Evolutionary conservation across 2,888 invertebrate species (phyloP).

Genomic region (Drosophila rellima): DNA sequence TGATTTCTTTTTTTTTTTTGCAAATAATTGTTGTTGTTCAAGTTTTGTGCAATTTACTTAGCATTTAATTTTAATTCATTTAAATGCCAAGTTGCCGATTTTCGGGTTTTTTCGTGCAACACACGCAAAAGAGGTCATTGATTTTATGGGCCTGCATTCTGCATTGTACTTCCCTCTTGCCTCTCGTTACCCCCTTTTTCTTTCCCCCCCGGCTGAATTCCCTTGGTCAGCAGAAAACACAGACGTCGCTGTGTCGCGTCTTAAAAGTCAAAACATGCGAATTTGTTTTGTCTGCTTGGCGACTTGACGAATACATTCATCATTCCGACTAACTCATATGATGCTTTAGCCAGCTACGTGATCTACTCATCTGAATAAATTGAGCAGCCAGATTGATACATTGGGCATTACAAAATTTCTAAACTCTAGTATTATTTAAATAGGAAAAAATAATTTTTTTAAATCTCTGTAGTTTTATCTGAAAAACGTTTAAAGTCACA

Average conservation of each 20-base stretch:
- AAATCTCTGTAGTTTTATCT: background rate
- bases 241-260: constrained; percentile 40
- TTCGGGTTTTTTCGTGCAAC: constrained; percentile 20
- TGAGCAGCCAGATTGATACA: background rate
- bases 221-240: constrained; percentile 31
- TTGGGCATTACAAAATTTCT: background rate
- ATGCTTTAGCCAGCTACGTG: constrained; percentile 15
- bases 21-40: constrained; percentile 6
- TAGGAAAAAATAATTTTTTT: too few species aligned
- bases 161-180: background rate
- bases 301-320: constrained; percentile 13
- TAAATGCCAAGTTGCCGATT: constrained; percentile 63
- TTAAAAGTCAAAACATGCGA: constrained; percentile 39
- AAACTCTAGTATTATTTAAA: background rate
- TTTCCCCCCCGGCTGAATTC: background rate
- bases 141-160: constrained; percentile 48
- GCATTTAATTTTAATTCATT: constrained; percentile 39
- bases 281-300: constrained; percentile 48
- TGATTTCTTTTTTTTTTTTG: constrained; percentile 3
- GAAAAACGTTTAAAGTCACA: too few species aligned
- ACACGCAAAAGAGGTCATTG: constrained; percentile 65
- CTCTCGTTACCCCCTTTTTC: too few species aligned
- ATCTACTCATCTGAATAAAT: constrained; percentile 1
- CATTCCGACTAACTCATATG: constrained; percentile 25
- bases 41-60: constrained; percentile 34